Percentiles rank a stretch among this genome's conserved stretches.
These are phyloP conservation scores for Bufo gargarizans DNA, from an alignment of 2,113 vertebrate genomes.

Conservation along the genomic window DNA sequence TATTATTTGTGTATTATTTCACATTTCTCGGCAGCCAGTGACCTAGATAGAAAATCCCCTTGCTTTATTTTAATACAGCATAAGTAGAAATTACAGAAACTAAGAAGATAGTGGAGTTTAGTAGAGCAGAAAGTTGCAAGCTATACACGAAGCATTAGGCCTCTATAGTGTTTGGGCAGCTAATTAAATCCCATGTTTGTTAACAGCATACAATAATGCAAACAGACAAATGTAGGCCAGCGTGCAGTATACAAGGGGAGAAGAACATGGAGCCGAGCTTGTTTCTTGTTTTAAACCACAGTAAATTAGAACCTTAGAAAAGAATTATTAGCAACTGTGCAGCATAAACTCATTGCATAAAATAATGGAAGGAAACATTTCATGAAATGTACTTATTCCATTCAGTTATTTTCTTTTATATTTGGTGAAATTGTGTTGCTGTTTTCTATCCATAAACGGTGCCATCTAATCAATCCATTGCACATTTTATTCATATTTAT, in stretches of 20 bases:
- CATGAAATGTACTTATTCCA: slow-evolving; percentile 18
- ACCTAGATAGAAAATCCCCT: slow-evolving; percentile 5
- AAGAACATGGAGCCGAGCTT: neutral
- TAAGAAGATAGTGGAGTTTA: slow-evolving; percentile 63
- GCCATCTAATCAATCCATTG: neutral
- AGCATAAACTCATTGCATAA: slow-evolving; percentile 2
- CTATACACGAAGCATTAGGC: slow-evolving; percentile 53
- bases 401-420: neutral
- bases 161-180: neutral
- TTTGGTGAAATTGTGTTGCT: neutral
- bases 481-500: neutral
- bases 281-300: slow-evolving; percentile 21
- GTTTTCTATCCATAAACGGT: neutral
- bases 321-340: slow-evolving; percentile 11
- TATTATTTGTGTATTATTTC: neutral
- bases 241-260: neutral
- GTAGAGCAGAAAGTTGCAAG: slow-evolving; percentile 67
- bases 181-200: slow-evolving; percentile 34
- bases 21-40: neutral
- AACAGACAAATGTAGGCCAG: slow-evolving; percentile 37
- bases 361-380: slow-evolving; percentile 19
- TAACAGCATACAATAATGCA: neutral
- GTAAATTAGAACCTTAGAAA: slow-evolving; percentile 52
- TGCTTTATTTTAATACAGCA: slow-evolving; percentile 53
- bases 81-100: slow-evolving; percentile 65